These are phyloP conservation scores for Megaleporinus macrocephalus DNA, from an alignment of 2,113 vertebrate genomes.

Conservation along the genomic window DNA sequence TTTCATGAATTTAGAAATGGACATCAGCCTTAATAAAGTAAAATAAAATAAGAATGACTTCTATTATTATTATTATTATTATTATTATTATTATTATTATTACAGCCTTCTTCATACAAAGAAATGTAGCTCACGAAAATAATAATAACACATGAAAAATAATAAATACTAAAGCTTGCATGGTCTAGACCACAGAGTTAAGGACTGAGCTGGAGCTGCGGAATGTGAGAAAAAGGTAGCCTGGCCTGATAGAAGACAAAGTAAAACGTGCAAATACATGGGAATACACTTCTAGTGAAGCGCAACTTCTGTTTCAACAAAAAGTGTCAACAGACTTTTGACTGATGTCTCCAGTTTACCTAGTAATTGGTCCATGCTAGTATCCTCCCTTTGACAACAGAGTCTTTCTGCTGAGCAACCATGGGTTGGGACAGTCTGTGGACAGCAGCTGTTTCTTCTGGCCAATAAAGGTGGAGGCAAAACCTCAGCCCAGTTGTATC, in stretches of 20 bases:
- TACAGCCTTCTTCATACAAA: too few species aligned
- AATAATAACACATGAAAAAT: too few species aligned
- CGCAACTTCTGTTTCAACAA: constrained; percentile 6
- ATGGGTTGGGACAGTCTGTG: constrained; percentile 38
- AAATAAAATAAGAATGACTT: too few species aligned
- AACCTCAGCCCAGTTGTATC: not conserved
- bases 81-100: too few species aligned
- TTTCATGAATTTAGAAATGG: too few species aligned
- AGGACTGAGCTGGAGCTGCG: not conserved
- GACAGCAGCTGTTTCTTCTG: constrained; percentile 64
- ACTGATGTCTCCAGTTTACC: constrained; percentile 4
- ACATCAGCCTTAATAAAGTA: too few species aligned
- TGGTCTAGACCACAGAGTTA: not conserved
- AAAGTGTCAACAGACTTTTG: constrained; percentile 46
- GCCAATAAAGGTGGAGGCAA: constrained; percentile 52
- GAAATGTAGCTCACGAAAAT: too few species aligned
- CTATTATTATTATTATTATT: too few species aligned
- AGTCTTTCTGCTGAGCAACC: constrained; percentile 2
- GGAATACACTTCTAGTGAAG: not conserved
- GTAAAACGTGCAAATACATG: not conserved
- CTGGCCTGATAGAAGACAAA: not conserved
- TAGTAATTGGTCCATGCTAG: constrained; percentile 20
- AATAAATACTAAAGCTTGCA: too few species aligned
- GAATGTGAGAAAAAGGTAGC: not conserved
- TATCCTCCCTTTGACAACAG: constrained; percentile 61